Evolutionary conservation across 2,113 vertebrate genomes (phyloP).

Genomic region (Dolichotis patagonum): DNA sequence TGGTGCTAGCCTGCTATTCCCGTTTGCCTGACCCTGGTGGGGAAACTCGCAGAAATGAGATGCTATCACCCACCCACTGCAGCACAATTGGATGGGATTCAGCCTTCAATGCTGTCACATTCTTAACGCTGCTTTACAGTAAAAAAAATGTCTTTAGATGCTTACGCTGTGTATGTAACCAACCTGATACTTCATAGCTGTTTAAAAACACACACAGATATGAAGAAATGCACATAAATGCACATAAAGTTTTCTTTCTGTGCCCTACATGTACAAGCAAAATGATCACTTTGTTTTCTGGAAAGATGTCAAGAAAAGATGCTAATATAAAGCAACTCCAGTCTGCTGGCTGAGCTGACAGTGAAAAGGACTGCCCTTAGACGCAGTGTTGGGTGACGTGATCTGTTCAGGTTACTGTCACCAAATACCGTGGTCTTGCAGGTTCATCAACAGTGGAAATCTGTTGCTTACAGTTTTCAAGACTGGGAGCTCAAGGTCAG

Average conservation of each 20-base stretch:
- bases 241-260: neutral
- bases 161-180: neutral
- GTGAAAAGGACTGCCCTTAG: neutral
- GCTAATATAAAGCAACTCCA: neutral
- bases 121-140: neutral
- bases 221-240: neutral
- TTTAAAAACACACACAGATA: neutral
- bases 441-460: neutral
- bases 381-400: neutral
- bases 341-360: neutral
- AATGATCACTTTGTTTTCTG: neutral
- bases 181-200: neutral
- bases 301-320: neutral
- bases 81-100: slow-evolving; percentile 6
- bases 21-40: slow-evolving; percentile 30
- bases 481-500: neutral
- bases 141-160: neutral
- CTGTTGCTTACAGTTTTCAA: neutral
- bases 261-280: neutral
- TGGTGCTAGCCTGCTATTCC: slow-evolving; percentile 4
- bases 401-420: neutral
- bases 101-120: neutral
- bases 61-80: neutral
- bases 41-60: neutral
- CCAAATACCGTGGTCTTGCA: neutral